Evolutionary conservation across 2,797 vertebrate species (phyloP), one percentile per base, ranked within the genome.

Genomic region (Cossypha dichroa): DNA sequence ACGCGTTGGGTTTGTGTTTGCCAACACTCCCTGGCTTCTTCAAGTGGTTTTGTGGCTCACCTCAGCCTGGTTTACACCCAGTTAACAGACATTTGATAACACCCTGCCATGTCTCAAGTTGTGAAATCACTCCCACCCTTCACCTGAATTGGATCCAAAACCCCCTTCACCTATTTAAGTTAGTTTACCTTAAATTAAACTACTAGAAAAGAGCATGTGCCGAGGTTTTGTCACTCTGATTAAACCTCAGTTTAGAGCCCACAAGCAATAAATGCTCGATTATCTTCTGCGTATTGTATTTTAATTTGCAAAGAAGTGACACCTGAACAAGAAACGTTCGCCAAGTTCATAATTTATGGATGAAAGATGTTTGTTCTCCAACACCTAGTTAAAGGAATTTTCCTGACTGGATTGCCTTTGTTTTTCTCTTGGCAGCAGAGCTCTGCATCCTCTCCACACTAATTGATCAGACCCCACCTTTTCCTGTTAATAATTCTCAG

Each of bases 261-360:
- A 96, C 95, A 88, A 97, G 93, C 97, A 95, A 96, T 96, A 96
- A 96, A 96, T 97, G 96, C 96, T 96, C 96, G 96, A 91, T 97
- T 98, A 97, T 95, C 82, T 96, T 96, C 94, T 97, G 95, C 93
- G 97, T 97, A 97, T 90, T 87, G 95, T 98, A 88, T 98, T 98
- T 97, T 97, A 98, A 98, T 98, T 97, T 97, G 96, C 92, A 92
- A 96, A 97, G 91, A 97, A 85, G 79, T 76, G 97, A 91, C 91
- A 93, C 92, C 79, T 40, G 36, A 93, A 56, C 69, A 79, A 91
- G 82, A 92, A 38, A 97, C 97, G 97, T 97, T 96, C 49, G 3
- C 84, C 83, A 94, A 96, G 85, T 96, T 96, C 88, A 5, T 95
- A 70, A 95, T 97, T 95, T 93, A 56, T 56, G 77, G 91, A 40